A percentile compares a stretch with the other conserved stretches of the same genome.
Evolutionary conservation across 2,113 vertebrate species (phyloP).

Genomic region (Dicaeum eximium): DNA sequence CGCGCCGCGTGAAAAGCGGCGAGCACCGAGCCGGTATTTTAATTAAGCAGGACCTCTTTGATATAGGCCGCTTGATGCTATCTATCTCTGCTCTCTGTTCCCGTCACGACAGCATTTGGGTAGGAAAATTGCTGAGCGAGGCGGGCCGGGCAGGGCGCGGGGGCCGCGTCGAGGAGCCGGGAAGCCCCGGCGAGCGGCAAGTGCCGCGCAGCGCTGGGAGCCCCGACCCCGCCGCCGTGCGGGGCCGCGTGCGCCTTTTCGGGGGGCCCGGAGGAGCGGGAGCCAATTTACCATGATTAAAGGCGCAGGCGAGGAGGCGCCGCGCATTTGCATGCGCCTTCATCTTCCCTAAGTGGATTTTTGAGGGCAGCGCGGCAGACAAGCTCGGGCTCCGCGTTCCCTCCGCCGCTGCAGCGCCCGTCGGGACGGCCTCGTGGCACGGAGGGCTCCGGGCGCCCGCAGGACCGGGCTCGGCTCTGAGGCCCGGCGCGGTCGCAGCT

Average conservation of each 20-base stretch:
- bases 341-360: slow-evolving; percentile 49
- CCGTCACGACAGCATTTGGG: slow-evolving; percentile 1
- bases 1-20: neutral
- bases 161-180: neutral
- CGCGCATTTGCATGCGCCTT: slow-evolving; percentile 51
- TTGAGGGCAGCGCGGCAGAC: slow-evolving; percentile 38
- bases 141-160: neutral
- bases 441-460: neutral
- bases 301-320: slow-evolving; percentile 51
- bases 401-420: neutral
- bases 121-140: slow-evolving; percentile 42
- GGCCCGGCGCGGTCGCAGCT: neutral
- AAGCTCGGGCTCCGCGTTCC: neutral
- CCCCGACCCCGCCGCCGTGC: neutral
- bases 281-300: slow-evolving; percentile 58
- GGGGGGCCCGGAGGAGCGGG: slow-evolving; percentile 41
- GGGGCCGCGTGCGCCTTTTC: neutral
- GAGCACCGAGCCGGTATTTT: neutral
- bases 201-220: neutral
- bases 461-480: neutral
- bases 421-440: neutral
- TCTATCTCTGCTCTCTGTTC: slow-evolving; percentile 9
- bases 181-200: slow-evolving; percentile 16
- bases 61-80: slow-evolving; percentile 26
- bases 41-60: slow-evolving; percentile 37